phyloP scores from a whole-genome alignment of 2,888 invertebrate genomes.

The Tetragnatha montana region DNA sequence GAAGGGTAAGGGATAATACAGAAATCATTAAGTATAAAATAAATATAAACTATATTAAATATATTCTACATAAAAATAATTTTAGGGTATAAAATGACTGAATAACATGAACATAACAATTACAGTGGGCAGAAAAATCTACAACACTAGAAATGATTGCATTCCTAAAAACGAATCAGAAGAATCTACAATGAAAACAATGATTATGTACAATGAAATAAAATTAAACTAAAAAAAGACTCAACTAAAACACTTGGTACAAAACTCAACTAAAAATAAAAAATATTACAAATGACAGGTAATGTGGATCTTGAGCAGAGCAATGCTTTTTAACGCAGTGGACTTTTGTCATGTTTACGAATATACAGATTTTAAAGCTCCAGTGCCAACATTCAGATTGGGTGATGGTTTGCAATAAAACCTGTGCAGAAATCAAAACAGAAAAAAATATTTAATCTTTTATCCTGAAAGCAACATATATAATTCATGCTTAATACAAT shows the following conservation, averaged over 20 bases:
- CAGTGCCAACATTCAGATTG: constrained; percentile 40
- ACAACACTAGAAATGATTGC: constrained; percentile 26
- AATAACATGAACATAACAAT: constrained; percentile 13
- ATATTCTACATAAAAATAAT: constrained; percentile 38
- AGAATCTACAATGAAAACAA: constrained; percentile 39
- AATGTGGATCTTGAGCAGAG: constrained; percentile 51
- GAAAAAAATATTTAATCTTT: too few relatives aligned
- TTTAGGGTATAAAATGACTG: constrained; percentile 46
- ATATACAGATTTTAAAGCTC: constrained; percentile 41
- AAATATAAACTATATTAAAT: constrained; percentile 45
- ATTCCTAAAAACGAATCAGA: constrained; percentile 24
- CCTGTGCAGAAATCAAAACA: constrained; percentile 24
- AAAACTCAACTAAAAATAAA: constrained; percentile 30
- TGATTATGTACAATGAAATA: constrained; percentile 34
- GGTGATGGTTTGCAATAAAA: constrained; percentile 38
- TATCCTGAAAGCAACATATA: too few relatives aligned
- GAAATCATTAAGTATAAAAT: constrained; percentile 21
- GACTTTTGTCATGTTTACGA: constrained; percentile 49
- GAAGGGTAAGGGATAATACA: not conserved
- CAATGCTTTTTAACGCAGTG: constrained; percentile 30
- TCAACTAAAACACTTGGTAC: constrained; percentile 1
- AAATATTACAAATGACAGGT: constrained; percentile 32
- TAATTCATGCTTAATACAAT: too few relatives aligned
- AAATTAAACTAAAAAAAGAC: not conserved
- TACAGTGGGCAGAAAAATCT: constrained; percentile 14